Base-by-base conservation (phyloP, 2,113 vertebrate genomes). In the Takifugu flavidus region DNA sequence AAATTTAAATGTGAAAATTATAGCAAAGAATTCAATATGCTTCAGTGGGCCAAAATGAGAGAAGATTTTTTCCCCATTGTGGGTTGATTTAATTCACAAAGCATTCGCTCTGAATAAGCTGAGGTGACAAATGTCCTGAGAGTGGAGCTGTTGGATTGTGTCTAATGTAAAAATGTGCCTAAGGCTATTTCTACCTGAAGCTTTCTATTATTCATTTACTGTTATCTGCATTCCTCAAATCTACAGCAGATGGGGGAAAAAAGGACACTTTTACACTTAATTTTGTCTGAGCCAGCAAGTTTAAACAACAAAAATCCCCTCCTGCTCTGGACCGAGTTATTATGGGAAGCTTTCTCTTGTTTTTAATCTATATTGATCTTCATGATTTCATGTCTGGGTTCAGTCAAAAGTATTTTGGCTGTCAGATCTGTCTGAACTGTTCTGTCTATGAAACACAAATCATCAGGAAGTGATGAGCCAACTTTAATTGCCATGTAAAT, bases 111-210 rank as follows among this genome's bases (percentile, higher is more conserved):
- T 13, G 59, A 80, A 51, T 55, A 65, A 62, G 29, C 62, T 25
- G 72, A 66, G 49, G 58, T 59, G 77, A 82, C 54, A 53, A 62
- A 59, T 28, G 46, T 31, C 25, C 54, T 27, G 68, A 53, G 62
- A 61, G 66, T 59, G 73, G 73, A 67, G 68, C 72, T 66, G 59
- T 55, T 66, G 57, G 55, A 61, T 77, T 25, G 27, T 67, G 65
- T 66, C 60, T 77, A 67, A 75, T 68, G 56, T 60, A 56, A 72
- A 70, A 27, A 67, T 53, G 67, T 45, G 45, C 44, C 51, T 27
- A 20, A 29, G 62, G 54, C 65, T 44, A 62, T 53, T 53, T 64
- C 45, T 27, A 74, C 52, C 49, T 53, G 20, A 4, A 50, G 57
- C 42, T 54, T 45, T 56, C 20, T 57, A 25, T 62, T 70, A 58